Evolutionary conservation across 2,113 vertebrate species (phyloP).

Genomic region (Bos taurus): ARS-UCD2.0 NC_037335.1:20434001-20434500

Average conservation of each 20-base stretch:
- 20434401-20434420: not conserved
- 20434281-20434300: not conserved
- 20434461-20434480: not conserved
- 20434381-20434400: constrained; percentile 8
- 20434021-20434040: not conserved
- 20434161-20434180: not conserved
- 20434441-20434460: not conserved
- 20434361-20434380: not conserved
- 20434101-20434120: not conserved
- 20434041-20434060: not conserved
- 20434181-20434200: not conserved
- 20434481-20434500: not conserved
- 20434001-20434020: not conserved
- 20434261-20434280: not conserved
- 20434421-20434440: not conserved
- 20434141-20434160: not conserved
- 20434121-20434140: not conserved
- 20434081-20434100: not conserved
- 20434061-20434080: not conserved
- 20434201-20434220: not conserved
- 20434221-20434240: constrained; percentile 24
- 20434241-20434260: not conserved
- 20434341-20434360: not conserved
- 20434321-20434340: not conserved
- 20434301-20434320: constrained; percentile 5